Conservation (phyloP, 2,888 invertebrate species). For the Lasioglossum leucozonium region DNA sequence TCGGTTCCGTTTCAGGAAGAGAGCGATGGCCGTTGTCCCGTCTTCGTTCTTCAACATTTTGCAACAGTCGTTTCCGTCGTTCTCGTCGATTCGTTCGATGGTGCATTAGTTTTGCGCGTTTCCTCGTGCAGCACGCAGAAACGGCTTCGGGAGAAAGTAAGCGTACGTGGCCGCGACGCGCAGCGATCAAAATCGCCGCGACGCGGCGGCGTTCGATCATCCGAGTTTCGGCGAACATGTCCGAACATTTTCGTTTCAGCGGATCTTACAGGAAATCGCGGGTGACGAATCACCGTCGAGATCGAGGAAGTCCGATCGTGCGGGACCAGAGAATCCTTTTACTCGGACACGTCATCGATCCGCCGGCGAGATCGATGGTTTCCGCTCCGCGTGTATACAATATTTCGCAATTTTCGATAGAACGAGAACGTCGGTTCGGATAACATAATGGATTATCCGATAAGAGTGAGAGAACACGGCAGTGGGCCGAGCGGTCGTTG, state of each 20-base stretch:
- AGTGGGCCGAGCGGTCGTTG: constrained; percentile 13
- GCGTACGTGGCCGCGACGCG: not conserved
- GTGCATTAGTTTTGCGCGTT: constrained; percentile 10
- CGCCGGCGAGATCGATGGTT: not conserved
- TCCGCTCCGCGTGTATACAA: not conserved
- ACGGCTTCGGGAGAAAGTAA: constrained; percentile 39
- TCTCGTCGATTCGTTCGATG: not conserved
- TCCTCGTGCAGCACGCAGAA: not conserved
- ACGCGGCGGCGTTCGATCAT: not conserved
- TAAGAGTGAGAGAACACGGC: constrained; percentile 43
- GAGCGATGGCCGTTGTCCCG: not conserved
- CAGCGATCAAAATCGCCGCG: constrained; percentile 5
- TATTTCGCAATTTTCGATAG: not conserved
- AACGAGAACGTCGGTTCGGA: constrained; percentile 7
- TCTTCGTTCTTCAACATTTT: too few species aligned
- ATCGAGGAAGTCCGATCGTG: not conserved
- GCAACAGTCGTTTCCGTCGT: not conserved
- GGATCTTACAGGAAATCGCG: not conserved
- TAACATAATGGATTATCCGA: constrained; percentile 50
- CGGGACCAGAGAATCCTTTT: not conserved
- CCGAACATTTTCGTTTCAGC: too few species aligned
- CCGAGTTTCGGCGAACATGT: not conserved
- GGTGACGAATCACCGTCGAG: not conserved
- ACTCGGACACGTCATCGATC: not conserved
- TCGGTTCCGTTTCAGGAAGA: not conserved